phyloP scores from a whole-genome alignment of 2,113 vertebrate genomes.

The Acrocephalus kingi region DNA sequence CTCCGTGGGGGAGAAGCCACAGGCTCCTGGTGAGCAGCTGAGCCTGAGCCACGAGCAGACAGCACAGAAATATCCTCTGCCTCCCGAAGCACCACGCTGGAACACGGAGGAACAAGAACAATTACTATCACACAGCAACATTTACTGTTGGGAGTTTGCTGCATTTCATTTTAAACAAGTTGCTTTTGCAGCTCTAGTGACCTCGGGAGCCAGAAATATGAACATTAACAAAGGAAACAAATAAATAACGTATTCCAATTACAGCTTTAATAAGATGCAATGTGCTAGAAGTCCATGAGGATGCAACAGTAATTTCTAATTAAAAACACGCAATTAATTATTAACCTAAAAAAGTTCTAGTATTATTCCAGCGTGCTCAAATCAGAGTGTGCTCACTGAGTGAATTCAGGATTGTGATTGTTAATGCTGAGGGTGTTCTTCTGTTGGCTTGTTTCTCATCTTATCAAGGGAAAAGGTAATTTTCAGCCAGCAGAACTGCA shows the following conservation, averaged over 20 bases:
- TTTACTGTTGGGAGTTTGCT: conserved; percentile 8
- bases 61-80: background rate
- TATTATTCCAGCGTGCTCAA: background rate
- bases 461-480: background rate
- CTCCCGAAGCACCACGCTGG: background rate
- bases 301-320: conserved; percentile 59
- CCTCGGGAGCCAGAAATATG: conserved; percentile 25
- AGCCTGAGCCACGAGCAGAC: background rate
- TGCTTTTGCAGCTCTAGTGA: conserved; percentile 44
- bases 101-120: background rate
- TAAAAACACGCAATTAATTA: conserved; percentile 62
- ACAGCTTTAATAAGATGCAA: conserved; percentile 57
- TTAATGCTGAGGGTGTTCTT: background rate
- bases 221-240: conserved; percentile 52
- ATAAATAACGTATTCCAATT: conserved; percentile 48
- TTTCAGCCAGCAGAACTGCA: background rate
- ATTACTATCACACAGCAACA: background rate
- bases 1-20: background rate
- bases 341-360: conserved; percentile 21
- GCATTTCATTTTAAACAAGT: conserved; percentile 30
- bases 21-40: background rate
- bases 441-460: background rate
- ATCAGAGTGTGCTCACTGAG: background rate
- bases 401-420: background rate
- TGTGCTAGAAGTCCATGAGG: background rate